Percentiles rank a stretch among this genome's conserved stretches.
Conservation (phyloP, 2,797 vertebrate genomes). For the Cuculus canorus region DNA sequence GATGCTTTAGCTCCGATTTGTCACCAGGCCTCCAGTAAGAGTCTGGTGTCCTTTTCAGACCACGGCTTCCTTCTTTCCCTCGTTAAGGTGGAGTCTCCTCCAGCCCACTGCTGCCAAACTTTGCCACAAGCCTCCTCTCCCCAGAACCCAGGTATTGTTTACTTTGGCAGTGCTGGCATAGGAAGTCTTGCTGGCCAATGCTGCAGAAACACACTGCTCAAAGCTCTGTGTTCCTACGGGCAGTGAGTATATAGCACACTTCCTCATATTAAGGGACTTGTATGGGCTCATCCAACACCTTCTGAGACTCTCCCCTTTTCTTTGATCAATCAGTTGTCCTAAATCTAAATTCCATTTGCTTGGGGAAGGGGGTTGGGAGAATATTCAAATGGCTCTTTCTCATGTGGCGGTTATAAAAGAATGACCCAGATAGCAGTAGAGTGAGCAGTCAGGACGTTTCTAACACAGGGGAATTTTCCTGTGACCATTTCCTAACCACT, state of each 20-base stretch:
- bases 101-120: background rate
- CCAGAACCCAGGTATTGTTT: background rate
- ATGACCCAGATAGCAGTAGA: fast-evolving
- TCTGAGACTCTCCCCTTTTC: background rate
- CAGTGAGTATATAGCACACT: background rate
- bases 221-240: background rate
- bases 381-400: background rate
- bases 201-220: background rate
- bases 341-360: background rate
- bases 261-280: background rate
- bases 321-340: background rate
- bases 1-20: background rate
- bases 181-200: background rate
- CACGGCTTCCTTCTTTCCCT: background rate
- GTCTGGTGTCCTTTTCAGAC: background rate
- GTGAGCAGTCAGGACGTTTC: background rate
- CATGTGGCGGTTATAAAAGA: background rate
- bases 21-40: background rate
- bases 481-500: background rate
- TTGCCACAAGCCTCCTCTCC: background rate
- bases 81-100: background rate
- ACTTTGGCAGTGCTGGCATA: background rate
- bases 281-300: background rate
- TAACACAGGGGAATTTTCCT: background rate
- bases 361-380: background rate